Conservation (phyloP, 2,113 vertebrate species). For the Sinocyclocheilus anophthalmus region DNA sequence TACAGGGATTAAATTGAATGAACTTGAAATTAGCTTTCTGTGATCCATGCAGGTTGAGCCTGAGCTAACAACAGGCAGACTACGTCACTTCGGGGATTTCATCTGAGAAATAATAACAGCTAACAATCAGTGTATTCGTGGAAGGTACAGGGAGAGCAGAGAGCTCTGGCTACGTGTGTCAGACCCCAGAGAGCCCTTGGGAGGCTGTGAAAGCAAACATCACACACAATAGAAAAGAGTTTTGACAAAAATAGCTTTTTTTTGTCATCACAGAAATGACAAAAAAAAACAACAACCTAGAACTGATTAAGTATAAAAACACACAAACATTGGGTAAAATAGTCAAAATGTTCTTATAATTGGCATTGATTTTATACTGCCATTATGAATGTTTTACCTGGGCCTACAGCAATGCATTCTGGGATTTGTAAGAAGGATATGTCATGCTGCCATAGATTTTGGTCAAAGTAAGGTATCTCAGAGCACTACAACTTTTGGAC, state of each 20-base stretch:
- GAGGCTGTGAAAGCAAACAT: not conserved
- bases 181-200: not conserved
- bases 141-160: not conserved
- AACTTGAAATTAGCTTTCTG: not conserved
- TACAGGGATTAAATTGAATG: not conserved
- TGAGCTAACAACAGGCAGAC: not conserved
- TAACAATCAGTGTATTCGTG: not conserved
- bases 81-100: not conserved
- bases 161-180: not conserved
- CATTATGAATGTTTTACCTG: not conserved
- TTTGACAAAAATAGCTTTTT: not conserved
- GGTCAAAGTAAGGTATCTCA: too few relatives aligned
- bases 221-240: not conserved
- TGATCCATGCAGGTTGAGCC: not conserved
- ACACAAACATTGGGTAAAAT: too few relatives aligned
- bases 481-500: too few relatives aligned
- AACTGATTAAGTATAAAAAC: too few relatives aligned
- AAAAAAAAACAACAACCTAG: not conserved
- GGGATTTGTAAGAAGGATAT: not conserved
- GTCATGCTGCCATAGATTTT: not conserved
- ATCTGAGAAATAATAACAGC: not conserved
- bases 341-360: not conserved
- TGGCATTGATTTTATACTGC: not conserved
- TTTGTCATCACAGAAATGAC: not conserved
- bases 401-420: not conserved